phyloP scores from a whole-genome alignment of 2,113 vertebrate genomes.

The Lates calcarifer region DNA sequence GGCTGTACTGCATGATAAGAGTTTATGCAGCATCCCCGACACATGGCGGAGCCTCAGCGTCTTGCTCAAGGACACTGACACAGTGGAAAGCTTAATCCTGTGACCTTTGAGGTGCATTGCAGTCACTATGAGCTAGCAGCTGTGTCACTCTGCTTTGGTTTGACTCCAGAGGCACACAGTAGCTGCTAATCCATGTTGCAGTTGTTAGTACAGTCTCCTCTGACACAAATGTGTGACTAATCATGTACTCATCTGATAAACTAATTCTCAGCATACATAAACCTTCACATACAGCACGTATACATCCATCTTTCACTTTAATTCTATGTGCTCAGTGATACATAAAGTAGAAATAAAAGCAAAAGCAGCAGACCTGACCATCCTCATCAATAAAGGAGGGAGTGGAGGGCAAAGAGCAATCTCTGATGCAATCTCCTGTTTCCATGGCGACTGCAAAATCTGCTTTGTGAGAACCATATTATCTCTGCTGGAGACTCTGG shows the following conservation, averaged over 20 bases:
- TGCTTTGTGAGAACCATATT: slow-evolving; percentile 57
- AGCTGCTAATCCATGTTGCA: slow-evolving; percentile 27
- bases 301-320: neutral
- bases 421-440: slow-evolving; percentile 70
- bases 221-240: slow-evolving; percentile 27
- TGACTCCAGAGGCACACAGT: slow-evolving; percentile 3
- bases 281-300: neutral
- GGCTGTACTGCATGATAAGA: neutral
- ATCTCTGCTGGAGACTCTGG: slow-evolving; percentile 59
- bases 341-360: slow-evolving; percentile 10
- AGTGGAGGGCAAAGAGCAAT: slow-evolving; percentile 50
- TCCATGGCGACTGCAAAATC: slow-evolving; percentile 74
- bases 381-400: slow-evolving; percentile 12
- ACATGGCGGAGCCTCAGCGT: slow-evolving; percentile 10
- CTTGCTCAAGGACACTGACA: slow-evolving; percentile 34
- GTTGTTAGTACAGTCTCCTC: neutral
- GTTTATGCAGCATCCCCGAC: neutral
- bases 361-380: slow-evolving; percentile 2
- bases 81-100: slow-evolving; percentile 21
- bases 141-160: slow-evolving; percentile 16
- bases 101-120: slow-evolving; percentile 33
- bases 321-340: neutral
- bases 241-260: slow-evolving; percentile 16
- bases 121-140: slow-evolving; percentile 14
- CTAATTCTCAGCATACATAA: neutral